Evolutionary conservation across 2,888 invertebrate genomes (phyloP).

Genomic region (Drosophila neoperkinsi): DNA sequence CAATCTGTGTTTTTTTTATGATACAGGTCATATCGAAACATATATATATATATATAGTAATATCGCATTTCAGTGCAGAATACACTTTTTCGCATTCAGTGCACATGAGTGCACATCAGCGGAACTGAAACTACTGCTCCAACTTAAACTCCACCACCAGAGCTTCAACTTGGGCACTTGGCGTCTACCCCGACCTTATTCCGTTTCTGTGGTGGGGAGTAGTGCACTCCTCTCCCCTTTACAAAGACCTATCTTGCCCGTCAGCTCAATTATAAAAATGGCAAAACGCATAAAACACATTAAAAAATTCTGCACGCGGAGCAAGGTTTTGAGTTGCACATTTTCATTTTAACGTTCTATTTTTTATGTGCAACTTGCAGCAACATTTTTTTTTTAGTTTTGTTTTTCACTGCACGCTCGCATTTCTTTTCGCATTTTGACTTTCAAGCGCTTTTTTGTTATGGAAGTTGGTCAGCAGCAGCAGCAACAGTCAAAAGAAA

Average conservation of each 20-base stretch:
- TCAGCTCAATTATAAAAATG: constrained; percentile 77
- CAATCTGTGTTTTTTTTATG: not conserved
- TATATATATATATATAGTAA: constrained; percentile 19
- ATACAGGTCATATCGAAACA: constrained; percentile 23
- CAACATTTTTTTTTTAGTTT: constrained; percentile 51
- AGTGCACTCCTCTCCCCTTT: no score
- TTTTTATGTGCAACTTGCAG: constrained; percentile 45
- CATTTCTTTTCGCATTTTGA: constrained; percentile 36
- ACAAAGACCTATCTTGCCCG: constrained; percentile 26
- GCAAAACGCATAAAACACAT: constrained; percentile 79
- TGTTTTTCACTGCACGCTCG: constrained; percentile 28
- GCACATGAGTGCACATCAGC: constrained; percentile 71
- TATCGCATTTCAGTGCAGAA: constrained; percentile 69
- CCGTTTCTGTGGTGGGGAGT: not conserved
- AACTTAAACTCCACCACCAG: constrained; percentile 22
- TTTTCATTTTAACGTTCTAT: constrained; percentile 62
- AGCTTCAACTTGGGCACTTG: constrained; percentile 24
- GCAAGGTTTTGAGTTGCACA: constrained; percentile 62
- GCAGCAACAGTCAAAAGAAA: constrained; percentile 22
- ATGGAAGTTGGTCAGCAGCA: constrained; percentile 22
- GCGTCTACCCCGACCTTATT: not conserved
- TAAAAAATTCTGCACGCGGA: constrained; percentile 73
- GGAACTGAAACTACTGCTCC: constrained; percentile 20
- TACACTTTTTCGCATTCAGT: constrained; percentile 68
- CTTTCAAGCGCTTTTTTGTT: constrained; percentile 50